Evolutionary conservation across 2,888 invertebrate genomes (phyloP), one percentile per base, ranked within the genome.

Genomic region (Siphlonurus alternatus): DNA sequence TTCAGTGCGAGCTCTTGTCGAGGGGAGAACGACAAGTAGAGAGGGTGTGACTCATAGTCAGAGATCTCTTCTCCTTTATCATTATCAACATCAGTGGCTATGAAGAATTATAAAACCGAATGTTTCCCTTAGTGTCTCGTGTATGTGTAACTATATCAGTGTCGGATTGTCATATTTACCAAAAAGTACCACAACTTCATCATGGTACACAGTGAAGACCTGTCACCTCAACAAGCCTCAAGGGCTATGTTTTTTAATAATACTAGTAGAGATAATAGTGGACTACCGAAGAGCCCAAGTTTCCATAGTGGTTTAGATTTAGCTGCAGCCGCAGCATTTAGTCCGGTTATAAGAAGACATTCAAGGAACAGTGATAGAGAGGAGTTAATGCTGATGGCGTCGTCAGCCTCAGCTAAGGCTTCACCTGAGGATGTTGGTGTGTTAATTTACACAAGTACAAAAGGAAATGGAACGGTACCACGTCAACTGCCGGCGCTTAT

Each of bases 301-400:
- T 90, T 90, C 77, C 90, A 91, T 77, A 88, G 89, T 77, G 90
- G 89, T 65, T 80, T 90, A 70, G 89, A 90, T 75, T 82, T 88
- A 72, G 87, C 88, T 71, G 87, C 88, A 66, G 83, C 38, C 38
- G 38, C 38, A 38, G 38, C 38, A 5, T 38, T 15, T 10, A 38
- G 38, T 38, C 38, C 38, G 5, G 38, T 38, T 15, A 38, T 38
- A 38, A 38, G 38, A 38, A 38, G 38, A 38, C 38, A 38, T 38
- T 38, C 38, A 15, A 38, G 38, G 15, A 38, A 20, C 54, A 25
- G 18, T 22, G 61, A 18, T 53, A 51, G 23, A 20, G 53, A 64
- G 23, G 23, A 64, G 15, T 15, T 23, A 54, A 38, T 38, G 22
- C 61, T 59, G 59, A 38, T 38, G 38, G 38, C 38, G 38, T 38